These are phyloP conservation scores for Aspiorhynchus laticeps DNA, from an alignment of 2,113 vertebrate species.

Conservation along the genomic window DNA sequence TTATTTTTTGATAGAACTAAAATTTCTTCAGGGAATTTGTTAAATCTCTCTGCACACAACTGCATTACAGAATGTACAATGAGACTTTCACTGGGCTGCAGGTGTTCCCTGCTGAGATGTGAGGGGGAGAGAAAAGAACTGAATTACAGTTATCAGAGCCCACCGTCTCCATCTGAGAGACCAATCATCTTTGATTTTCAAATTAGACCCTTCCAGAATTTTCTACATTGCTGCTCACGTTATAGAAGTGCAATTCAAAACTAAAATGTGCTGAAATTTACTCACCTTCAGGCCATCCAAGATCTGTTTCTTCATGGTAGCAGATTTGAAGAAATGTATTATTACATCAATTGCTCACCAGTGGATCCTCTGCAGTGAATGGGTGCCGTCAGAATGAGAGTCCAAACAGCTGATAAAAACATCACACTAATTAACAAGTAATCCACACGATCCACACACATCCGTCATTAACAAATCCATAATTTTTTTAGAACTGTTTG, in stretches of 20 bases:
- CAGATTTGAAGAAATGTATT: too few species aligned
- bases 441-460: too few species aligned
- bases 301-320: too few species aligned
- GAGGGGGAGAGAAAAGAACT: neutral
- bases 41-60: neutral
- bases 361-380: too few species aligned
- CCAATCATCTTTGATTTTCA: constrained; percentile 25
- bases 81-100: neutral
- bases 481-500: too few species aligned
- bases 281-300: too few species aligned
- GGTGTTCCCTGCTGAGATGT: neutral
- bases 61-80: neutral
- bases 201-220: neutral
- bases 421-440: too few species aligned
- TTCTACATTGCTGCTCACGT: neutral
- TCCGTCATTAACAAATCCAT: too few species aligned
- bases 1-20: neutral
- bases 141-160: constrained; percentile 34
- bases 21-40: neutral
- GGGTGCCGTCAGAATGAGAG: too few species aligned
- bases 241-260: neutral
- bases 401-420: too few species aligned
- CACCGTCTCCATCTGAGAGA: constrained; percentile 10
- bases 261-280: too few species aligned
- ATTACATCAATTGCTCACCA: too few species aligned